Evolutionary conservation across 2,797 vertebrate species (phyloP).

Genomic region (Apodemus agrarius): DNA sequence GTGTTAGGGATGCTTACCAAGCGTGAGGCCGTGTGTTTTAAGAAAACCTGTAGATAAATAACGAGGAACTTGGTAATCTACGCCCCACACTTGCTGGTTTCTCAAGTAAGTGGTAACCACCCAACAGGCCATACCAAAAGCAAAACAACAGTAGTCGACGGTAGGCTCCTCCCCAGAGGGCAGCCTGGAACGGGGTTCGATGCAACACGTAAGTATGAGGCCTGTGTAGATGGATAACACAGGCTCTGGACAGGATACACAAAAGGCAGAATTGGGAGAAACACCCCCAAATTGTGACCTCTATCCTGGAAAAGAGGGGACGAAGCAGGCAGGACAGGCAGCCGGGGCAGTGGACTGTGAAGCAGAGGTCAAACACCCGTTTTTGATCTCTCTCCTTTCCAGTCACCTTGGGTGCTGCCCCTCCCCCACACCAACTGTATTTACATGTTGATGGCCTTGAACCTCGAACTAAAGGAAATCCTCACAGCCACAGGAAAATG

Average conservation of each 20-base stretch:
- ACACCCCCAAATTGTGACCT: neutral
- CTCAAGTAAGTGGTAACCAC: neutral
- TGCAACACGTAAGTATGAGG: neutral
- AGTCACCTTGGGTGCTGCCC: neutral
- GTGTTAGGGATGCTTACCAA: neutral
- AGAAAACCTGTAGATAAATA: slow-evolving; percentile 32
- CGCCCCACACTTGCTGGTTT: neutral
- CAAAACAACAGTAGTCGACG: neutral
- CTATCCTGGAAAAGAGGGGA: neutral
- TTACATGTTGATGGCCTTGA: neutral
- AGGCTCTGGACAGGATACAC: neutral
- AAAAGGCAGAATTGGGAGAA: slow-evolving; percentile 1
- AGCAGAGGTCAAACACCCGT: neutral
- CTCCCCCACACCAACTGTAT: neutral
- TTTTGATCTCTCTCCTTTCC: neutral
- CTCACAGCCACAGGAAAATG: neutral
- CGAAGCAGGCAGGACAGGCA: neutral
- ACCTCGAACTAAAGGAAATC: neutral
- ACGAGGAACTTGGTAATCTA: neutral
- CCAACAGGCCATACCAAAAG: neutral
- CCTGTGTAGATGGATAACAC: neutral
- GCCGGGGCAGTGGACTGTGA: neutral
- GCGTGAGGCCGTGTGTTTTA: neutral
- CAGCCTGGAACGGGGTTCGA: neutral
- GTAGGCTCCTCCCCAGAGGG: neutral